A percentile compares a stretch with the other conserved stretches of the same genome.
Evolutionary conservation across 2,797 vertebrate species (phyloP).

Genomic region (Eleutherodactylus coqui): DNA sequence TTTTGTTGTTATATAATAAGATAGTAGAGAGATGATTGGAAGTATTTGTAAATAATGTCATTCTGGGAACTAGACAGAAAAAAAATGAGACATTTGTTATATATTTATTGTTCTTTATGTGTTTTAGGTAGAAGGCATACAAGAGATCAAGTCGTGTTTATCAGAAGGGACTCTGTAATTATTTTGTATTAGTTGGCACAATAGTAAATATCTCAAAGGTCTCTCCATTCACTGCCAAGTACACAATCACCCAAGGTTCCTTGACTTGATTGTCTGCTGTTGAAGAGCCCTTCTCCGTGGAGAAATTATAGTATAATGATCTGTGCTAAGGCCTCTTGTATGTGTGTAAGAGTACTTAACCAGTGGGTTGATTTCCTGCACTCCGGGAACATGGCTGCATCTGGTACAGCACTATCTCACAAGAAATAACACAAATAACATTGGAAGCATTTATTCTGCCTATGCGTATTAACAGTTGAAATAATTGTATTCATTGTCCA

Average conservation of each 20-base stretch:
- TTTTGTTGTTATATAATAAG: no score
- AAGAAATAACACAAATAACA: slow-evolving; percentile 2
- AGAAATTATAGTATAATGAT: slow-evolving; percentile 58
- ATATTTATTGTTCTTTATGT: neutral
- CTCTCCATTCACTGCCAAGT: slow-evolving; percentile 40
- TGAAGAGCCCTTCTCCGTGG: slow-evolving; percentile 52
- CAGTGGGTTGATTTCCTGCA: slow-evolving; percentile 42
- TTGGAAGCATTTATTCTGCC: slow-evolving; percentile 15
- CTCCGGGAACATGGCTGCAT: slow-evolving; percentile 4
- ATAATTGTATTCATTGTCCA: neutral
- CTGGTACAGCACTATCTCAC: slow-evolving; percentile 18
- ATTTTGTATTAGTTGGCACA: slow-evolving; percentile 31
- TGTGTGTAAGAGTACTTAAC: slow-evolving; percentile 53
- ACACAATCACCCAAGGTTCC: slow-evolving; percentile 43
- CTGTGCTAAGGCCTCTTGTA: slow-evolving; percentile 34
- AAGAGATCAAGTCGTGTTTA: neutral
- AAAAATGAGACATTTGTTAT: neutral
- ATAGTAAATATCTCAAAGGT: slow-evolving; percentile 4
- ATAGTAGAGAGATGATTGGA: neutral
- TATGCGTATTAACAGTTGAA: slow-evolving; percentile 7
- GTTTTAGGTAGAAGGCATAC: neutral
- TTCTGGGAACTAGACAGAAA: neutral
- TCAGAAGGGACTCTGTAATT: neutral
- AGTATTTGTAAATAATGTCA: neutral
- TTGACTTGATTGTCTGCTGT: slow-evolving; percentile 44